Base-by-base conservation (phyloP, 23 tunicate genomes). In the Trididemnum nubilum region DNA sequence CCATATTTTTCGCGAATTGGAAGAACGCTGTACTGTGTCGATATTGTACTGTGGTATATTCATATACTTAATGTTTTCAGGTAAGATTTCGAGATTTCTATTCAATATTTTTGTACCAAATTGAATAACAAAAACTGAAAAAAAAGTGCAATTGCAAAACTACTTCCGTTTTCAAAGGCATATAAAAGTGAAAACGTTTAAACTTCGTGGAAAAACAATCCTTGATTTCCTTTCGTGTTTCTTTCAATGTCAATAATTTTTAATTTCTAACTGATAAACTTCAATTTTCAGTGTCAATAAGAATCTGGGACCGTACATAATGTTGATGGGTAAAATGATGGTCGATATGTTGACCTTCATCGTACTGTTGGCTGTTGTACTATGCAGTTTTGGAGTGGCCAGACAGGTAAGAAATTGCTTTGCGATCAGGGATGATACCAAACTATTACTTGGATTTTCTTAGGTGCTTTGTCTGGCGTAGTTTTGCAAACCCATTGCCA, bases 251-350 rank as follows among this genome's bases (percentile, higher is more conserved):
- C 9, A 7, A 7, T 44, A 44, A 15, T 44, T 7, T 44, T 44
- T 44, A 44, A 9, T 44, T 44, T 15, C 54, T 44, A 7, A 44
- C 54, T 44, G 9, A 44, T 9, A 7, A 44, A 44, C 15, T 7
- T 7, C 15, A 44, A 7, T 44, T 84, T 86, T 33, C 78, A 90
- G 92, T 72, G 96, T 90, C 23, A 91, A 82, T 78, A 95, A 95
- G 70, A 73, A 79, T 72, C 86, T 95, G 31, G 99, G 99, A 12
- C 96, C 96, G 1, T 86, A 95, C 58, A 87, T 95, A 1, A 95
- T 74, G 76, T 38, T 95, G 92, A 87, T 91, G 88, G 96, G 99
- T 7, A 95, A 95, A 67, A 90, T 95, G 96, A 85, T 95, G 92
- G 86, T 90, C 0, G 99, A 95, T 69, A 64, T 95, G 63, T 83